phyloP scores from a whole-genome alignment of 2,113 vertebrate genomes.

The Strix aluco region DNA sequence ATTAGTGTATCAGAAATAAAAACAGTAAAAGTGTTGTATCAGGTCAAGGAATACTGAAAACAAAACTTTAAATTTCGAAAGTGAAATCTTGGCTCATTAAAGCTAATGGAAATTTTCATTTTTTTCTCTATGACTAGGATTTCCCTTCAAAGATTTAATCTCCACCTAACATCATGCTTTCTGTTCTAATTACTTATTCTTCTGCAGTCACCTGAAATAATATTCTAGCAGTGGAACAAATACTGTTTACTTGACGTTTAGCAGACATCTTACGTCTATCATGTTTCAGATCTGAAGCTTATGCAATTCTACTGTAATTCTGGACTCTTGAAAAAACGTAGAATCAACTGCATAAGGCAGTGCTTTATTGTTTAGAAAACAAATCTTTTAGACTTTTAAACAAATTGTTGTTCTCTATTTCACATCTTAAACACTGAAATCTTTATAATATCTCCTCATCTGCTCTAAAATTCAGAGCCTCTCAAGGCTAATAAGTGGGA shows the following conservation, averaged over 20 bases:
- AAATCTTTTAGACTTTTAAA: background rate
- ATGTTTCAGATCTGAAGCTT: conserved; percentile 47
- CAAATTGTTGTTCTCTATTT: background rate
- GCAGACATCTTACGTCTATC: conserved; percentile 29
- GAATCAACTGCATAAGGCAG: background rate
- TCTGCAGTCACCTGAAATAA: background rate
- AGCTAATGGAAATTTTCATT: background rate
- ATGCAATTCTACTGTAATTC: background rate
- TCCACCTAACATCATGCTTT: background rate
- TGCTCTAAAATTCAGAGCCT: background rate
- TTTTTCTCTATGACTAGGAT: background rate
- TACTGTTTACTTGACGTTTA: conserved; percentile 43
- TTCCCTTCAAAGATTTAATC: background rate
- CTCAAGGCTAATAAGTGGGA: background rate
- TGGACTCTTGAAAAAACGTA: background rate
- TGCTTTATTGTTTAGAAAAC: background rate
- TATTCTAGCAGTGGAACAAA: conserved; percentile 13
- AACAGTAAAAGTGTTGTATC: background rate
- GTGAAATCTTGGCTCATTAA: background rate
- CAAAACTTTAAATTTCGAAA: background rate
- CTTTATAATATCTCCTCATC: background rate
- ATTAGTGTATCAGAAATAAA: background rate
- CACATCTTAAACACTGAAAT: background rate
- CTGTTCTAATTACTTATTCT: conserved; percentile 50
- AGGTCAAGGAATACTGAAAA: conserved; percentile 16